Base-by-base conservation (phyloP, 2,888 invertebrate genomes). In the Empis livida region DNA sequence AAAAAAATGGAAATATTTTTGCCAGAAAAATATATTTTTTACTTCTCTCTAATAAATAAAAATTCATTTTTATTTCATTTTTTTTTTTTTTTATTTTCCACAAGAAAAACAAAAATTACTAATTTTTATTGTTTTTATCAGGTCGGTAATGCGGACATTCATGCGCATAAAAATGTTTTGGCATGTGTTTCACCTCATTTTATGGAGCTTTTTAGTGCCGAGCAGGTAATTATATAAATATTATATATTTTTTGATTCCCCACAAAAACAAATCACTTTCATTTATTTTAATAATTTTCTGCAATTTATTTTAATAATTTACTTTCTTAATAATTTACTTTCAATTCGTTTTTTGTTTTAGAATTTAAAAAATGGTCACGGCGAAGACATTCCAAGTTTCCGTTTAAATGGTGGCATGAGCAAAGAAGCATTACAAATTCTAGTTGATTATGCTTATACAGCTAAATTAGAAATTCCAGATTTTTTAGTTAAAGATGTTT, bases 371-470 rank as follows among this genome's bases (percentile, higher is more conserved):
- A 61, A 65, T 42, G 73, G 73, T 55, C 74, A 72, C 56, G 64
- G 54, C 44, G 55, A 54, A 23, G 54, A 53, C 27, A 53, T 55
- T 47, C 57, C 57, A 14, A 57, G 55, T 10, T 80, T 78, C 64
- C 78, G 78, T 59, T 65, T 83, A 53, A 78, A 77, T 60, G 78
- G 77, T 14, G 76, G 77, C 38, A 71, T 82, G 51, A 80, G 82
- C 57, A 77, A 73, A 57, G 75, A 73, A 42, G 82, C 86, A 43
- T 73, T 91, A 60, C 79, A 82, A 56, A 77, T 79, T 53, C 74
- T 91, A 41, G 78, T 91, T 42, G 83, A 88, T 62, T 91, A 83
- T 71, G 84, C 84, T 43, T 92, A 91, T 71, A 88, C 89, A 14
- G 80, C 84, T 27, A 77, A 78, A 68, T 63, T 78, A 55, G 67